Base-by-base conservation (phyloP, 2,888 invertebrate species). In the Rhyacophila evoluta region DNA sequence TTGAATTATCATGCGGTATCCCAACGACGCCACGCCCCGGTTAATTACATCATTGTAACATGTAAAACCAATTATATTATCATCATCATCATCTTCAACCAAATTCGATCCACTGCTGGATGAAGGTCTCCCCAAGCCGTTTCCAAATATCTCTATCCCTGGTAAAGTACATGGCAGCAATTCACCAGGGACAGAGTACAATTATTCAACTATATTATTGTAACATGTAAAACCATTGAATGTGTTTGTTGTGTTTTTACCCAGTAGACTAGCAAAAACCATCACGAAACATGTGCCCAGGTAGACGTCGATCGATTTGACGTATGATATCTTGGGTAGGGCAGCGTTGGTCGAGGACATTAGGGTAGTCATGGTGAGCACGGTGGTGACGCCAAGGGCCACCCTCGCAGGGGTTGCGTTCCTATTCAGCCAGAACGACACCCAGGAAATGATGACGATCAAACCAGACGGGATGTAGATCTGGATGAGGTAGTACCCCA, bases 401-500 rank as follows among this genome's bases (percentile, higher is more conserved):
- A 97, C 97, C 88, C 97, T 93, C 85, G 97, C 97, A 83, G 97
- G 97, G 84, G 97, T 97, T 84, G 97, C 97, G 88, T 97, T 97
- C 86, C 97, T 93, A 90, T 97, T 97, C 88, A 97, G 92, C 97
- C 97, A 97, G 91, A 97, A 97, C 86, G 96, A 96, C 88, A 97
- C 97, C 97, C 97, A 97, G 86, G 97, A 97, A 91, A 97, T 97
- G 89, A 97, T 97, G 88, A 97, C 97, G 90, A 97, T 97, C 89
- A 98, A 93, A 88, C 97, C 96, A 89, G 97, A 97, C 86, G 98
- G 98, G 91, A 98, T 97, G 92, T 98, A 98, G 90, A 98, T 98
- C 92, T 98, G 98, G 91, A 98, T 98, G 86, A 98, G 93, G 92
- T 98, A 98, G 93, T 98, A 98, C 87, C 98, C 98, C 97, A 98